Evolutionary conservation across 2,888 invertebrate species (phyloP).

Genomic region (Acanthosepion esculentum): DNA sequence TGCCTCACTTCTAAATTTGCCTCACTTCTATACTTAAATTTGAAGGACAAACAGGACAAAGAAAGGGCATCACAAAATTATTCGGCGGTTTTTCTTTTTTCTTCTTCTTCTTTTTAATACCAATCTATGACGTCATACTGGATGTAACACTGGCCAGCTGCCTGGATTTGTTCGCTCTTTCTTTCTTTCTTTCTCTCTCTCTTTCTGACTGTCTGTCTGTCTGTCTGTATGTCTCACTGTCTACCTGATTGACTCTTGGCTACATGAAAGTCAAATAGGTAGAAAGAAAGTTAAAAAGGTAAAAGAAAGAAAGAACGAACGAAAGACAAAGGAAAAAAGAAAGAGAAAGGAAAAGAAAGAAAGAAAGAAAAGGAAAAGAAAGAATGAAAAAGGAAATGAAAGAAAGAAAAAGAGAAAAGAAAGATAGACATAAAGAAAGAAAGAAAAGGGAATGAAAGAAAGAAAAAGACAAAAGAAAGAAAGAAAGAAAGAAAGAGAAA

Average conservation of each 20-base stretch:
- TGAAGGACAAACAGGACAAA: conserved; percentile 25
- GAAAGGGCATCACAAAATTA: conserved; percentile 5
- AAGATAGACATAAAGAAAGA: too few species aligned
- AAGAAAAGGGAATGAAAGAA: not conserved
- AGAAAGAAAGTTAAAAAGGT: not conserved
- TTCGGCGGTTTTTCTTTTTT: not conserved
- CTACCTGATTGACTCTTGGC: not conserved
- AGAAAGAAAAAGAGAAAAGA: too few species aligned
- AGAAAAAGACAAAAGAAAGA: not conserved
- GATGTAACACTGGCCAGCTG: conserved; percentile 33
- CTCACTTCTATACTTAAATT: not conserved
- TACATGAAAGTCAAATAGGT: not conserved
- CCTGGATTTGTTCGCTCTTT: not conserved
- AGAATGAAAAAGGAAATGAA: too few species aligned
- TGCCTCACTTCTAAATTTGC: too few species aligned
- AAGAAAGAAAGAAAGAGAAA: too few species aligned
- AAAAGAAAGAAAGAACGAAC: not conserved
- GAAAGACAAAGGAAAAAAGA: not conserved
- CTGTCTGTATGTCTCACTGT: not conserved
- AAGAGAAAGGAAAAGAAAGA: too few species aligned
- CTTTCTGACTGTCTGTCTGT: not conserved
- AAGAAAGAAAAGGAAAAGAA: too few species aligned
- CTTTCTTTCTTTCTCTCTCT: not conserved
- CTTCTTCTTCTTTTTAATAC: not conserved
- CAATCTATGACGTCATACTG: not conserved